A percentile compares a stretch with the other conserved stretches of the same genome.
Conservation (phyloP, 1,140 invertebrate genomes). For the Frieseomelitta varia region DNA sequence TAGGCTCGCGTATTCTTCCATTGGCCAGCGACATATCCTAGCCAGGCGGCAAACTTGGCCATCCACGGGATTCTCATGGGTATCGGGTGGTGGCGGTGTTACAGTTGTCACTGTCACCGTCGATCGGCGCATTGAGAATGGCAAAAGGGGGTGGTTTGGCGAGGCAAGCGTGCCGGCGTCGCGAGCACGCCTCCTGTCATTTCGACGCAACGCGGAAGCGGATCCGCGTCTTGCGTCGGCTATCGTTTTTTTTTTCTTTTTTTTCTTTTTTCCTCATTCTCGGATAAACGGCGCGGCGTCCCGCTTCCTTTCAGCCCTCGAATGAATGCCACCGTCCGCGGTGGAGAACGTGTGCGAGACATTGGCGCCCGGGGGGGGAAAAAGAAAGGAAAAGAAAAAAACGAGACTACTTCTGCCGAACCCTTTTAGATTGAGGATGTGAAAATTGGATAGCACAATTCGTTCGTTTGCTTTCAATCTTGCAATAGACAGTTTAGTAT, state of each 20-base stretch:
- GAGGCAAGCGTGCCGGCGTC: constrained; percentile 57
- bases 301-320: constrained; percentile 31
- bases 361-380: no score
- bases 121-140: constrained; percentile 77
- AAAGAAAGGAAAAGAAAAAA: not conserved
- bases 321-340: not conserved
- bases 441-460: no score
- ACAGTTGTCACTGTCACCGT: constrained; percentile 70
- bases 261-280: not conserved
- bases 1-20: not conserved
- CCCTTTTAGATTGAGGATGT: no score
- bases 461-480: no score
- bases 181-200: constrained; percentile 70
- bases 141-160: constrained; percentile 71
- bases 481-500: no score
- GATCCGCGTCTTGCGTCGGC: constrained; percentile 37
- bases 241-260: constrained; percentile 31
- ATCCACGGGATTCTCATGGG: constrained; percentile 75
- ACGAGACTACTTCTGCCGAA: no score
- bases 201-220: constrained; percentile 49
- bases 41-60: constrained; percentile 29
- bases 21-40: not conserved
- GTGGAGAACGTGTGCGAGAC: no score
- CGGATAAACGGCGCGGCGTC: constrained; percentile 1
- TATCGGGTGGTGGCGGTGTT: constrained; percentile 74